Percentiles rank a stretch among this genome's conserved stretches.
Conservation (phyloP, 2,113 vertebrate genomes). For the Pomatostomus ruficeps region DNA sequence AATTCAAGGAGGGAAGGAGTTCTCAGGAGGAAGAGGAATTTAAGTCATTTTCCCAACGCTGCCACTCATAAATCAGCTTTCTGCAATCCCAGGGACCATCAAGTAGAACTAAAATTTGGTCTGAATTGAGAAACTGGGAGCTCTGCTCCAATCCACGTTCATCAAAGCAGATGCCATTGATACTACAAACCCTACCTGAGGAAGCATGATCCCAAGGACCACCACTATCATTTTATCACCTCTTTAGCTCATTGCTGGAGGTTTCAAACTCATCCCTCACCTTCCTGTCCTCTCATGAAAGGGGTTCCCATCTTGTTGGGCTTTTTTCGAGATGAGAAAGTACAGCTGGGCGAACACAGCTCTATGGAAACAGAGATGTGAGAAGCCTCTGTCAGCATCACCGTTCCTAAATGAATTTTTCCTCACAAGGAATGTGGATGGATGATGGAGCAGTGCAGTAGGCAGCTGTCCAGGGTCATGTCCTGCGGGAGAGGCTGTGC, state of each 20-base stretch:
- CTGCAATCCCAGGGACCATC: neutral
- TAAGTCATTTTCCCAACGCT: neutral
- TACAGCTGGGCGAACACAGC: neutral
- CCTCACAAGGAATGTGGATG: rapidly evolving
- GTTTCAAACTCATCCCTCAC: neutral
- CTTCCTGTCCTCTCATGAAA: neutral
- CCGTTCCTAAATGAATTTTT: neutral
- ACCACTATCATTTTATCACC: neutral
- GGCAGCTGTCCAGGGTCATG: neutral
- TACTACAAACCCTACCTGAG: neutral
- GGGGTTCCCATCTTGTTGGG: neutral
- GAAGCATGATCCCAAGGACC: neutral
- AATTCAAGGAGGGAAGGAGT: neutral
- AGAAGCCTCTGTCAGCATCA: neutral
- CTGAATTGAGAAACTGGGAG: neutral
- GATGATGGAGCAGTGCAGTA: neutral
- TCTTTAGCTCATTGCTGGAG: neutral
- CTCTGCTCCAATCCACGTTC: neutral
- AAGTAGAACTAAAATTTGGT: neutral
- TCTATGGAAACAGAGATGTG: neutral
- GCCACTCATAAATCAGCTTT: neutral
- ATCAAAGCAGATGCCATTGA: neutral
- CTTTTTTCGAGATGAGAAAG: neutral
- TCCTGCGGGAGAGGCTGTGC: neutral
- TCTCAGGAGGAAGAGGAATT: neutral